Conservation (phyloP, 2,113 vertebrate genomes). For the Cyprinodon variegatus region DNA sequence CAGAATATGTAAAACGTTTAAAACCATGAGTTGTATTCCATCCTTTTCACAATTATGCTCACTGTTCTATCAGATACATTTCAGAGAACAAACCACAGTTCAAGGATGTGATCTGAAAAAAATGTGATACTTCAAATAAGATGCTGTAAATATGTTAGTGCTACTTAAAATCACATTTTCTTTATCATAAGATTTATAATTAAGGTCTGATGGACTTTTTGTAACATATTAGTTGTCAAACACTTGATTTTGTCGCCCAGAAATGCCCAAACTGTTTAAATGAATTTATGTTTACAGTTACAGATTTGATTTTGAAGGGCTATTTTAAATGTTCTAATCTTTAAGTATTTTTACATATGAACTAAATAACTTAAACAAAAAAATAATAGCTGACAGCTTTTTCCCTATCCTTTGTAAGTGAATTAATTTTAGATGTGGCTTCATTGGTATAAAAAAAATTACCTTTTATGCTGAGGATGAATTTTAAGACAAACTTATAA, state of each 20-base stretch:
- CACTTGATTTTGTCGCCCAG: background rate
- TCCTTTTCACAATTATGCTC: background rate
- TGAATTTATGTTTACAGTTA: conserved; percentile 37
- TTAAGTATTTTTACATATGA: conserved; percentile 9
- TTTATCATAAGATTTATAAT: background rate
- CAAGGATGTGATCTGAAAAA: background rate
- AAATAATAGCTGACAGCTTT: background rate
- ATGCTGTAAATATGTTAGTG: conserved; percentile 37
- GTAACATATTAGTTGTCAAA: background rate
- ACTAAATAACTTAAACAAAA: too few species aligned
- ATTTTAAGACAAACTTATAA: background rate
- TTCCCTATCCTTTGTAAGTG: conserved; percentile 42
- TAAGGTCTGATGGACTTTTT: background rate
- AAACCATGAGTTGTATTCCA: background rate
- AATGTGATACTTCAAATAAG: background rate
- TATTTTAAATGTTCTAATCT: conserved; percentile 37
- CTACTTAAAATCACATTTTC: background rate
- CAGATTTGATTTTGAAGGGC: conserved; percentile 62
- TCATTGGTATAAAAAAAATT: conserved; percentile 3
- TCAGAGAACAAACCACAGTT: background rate
- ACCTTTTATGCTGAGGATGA: background rate
- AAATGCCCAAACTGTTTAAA: conserved; percentile 8
- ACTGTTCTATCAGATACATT: background rate
- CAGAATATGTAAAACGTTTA: background rate
- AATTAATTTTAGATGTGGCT: conserved; percentile 9